Evolutionary conservation across 2,797 vertebrate genomes (phyloP).

Genomic region (Acropternis orthonyx): DNA sequence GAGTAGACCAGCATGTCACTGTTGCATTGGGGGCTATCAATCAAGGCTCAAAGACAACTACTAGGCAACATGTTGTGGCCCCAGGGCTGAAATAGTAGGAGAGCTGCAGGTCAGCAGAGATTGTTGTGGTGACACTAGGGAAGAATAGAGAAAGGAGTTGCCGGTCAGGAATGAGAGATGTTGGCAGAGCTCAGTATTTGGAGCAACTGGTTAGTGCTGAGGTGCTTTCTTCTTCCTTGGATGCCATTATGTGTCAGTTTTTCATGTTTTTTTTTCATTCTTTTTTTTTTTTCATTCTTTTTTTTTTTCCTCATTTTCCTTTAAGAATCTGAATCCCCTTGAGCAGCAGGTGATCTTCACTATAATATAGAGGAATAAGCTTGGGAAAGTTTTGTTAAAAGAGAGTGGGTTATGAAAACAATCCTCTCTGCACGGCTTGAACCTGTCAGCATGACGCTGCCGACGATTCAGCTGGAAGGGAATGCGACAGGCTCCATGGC

Average conservation of each 20-base stretch:
- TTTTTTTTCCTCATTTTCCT: not conserved
- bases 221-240: not conserved
- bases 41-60: not conserved
- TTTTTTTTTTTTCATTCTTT: too few species aligned
- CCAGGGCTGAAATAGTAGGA: not conserved
- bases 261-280: not conserved
- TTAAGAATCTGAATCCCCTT: not conserved
- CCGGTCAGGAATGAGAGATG: not conserved
- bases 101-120: not conserved
- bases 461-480: slow-evolving; percentile 8
- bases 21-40: not conserved
- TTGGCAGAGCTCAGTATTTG: not conserved
- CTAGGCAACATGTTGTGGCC: not conserved
- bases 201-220: not conserved
- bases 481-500: not conserved
- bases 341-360: slow-evolving; percentile 38
- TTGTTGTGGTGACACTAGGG: not conserved
- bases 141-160: not conserved
- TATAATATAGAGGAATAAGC: not conserved
- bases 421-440: slow-evolving; percentile 14
- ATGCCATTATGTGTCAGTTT: not conserved
- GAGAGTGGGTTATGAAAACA: slow-evolving; percentile 57
- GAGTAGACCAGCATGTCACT: not conserved
- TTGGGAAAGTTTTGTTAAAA: slow-evolving; percentile 64
- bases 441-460: slow-evolving; percentile 42